These are phyloP conservation scores for Synodontis membranacea DNA, from an alignment of 2,113 vertebrate genomes.

Conservation along the genomic window DNA sequence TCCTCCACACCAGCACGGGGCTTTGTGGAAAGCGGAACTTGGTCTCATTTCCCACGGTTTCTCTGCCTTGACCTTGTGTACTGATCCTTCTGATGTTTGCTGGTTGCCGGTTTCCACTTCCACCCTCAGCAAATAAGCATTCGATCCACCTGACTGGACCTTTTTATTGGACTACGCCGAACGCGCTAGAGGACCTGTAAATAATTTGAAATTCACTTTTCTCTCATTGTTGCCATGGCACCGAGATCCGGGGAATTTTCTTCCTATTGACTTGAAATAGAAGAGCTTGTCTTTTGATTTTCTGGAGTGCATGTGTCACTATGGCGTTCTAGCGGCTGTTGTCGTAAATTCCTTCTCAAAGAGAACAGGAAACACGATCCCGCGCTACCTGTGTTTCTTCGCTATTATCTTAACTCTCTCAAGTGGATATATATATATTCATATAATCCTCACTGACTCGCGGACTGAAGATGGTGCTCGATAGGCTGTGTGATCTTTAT, in stretches of 20 bases:
- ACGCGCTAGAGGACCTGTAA: conserved; percentile 27
- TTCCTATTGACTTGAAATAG: conserved; percentile 28
- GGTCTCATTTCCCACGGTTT: conserved; percentile 30
- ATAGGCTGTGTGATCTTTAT: conserved; percentile 1
- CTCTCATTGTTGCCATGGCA: conserved; percentile 43
- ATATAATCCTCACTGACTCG: conserved; percentile 4
- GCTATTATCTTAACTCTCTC: conserved; percentile 5
- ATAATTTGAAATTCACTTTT: conserved; percentile 44
- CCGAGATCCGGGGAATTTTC: conserved; percentile 22
- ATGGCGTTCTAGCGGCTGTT: neutral
- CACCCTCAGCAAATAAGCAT: conserved; percentile 15
- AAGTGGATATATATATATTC: conserved; percentile 9
- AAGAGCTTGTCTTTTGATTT: conserved; percentile 16
- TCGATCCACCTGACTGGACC: conserved; percentile 14
- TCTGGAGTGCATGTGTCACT: conserved; percentile 2
- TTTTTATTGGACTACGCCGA: conserved; percentile 30
- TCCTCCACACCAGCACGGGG: neutral
- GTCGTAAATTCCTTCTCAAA: neutral
- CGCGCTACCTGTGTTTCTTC: neutral
- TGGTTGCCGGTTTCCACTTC: conserved; percentile 23
- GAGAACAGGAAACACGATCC: neutral
- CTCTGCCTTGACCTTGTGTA: conserved; percentile 5
- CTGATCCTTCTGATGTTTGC: conserved; percentile 12
- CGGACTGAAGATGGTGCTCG: neutral
- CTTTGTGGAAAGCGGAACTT: conserved; percentile 15